These are phyloP conservation scores for Lepeophtheirus nordmannii DNA, from an alignment of 2,888 invertebrate genomes.

Conservation along the genomic window DNA sequence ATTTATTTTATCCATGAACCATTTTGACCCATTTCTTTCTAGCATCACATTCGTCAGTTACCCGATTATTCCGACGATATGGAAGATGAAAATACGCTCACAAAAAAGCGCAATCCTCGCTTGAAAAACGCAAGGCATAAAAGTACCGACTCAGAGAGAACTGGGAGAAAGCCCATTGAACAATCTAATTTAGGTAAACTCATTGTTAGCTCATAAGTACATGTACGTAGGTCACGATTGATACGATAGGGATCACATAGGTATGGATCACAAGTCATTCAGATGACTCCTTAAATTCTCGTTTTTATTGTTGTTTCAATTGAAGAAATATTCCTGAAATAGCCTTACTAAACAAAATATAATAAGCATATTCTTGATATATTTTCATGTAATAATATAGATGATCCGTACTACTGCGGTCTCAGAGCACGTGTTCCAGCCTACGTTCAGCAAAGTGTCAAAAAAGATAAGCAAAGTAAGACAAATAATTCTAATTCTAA, in stretches of 20 bases:
- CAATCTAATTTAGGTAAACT: background rate
- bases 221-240: too few relatives aligned
- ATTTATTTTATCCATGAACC: background rate
- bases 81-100: slow-evolving; percentile 20
- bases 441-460: slow-evolving; percentile 45
- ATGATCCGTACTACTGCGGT: slow-evolving; percentile 88
- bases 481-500: background rate
- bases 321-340: too few relatives aligned
- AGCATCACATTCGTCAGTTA: slow-evolving; percentile 5
- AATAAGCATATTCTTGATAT: too few relatives aligned
- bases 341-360: too few relatives aligned
- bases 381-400: slow-evolving; percentile 32
- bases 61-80: slow-evolving; percentile 20
- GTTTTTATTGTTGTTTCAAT: too few relatives aligned
- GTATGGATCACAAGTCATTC: too few relatives aligned
- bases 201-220: too few relatives aligned
- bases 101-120: background rate
- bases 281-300: too few relatives aligned
- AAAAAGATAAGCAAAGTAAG: slow-evolving; percentile 6
- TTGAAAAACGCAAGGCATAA: slow-evolving; percentile 3
- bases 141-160: slow-evolving; percentile 1
- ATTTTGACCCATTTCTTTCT: background rate
- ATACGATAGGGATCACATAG: too few relatives aligned
- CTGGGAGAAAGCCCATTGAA: background rate
- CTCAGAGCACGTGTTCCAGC: slow-evolving; percentile 79